A percentile compares a stretch with the other conserved stretches of the same genome.
These are phyloP conservation scores for Tenrec ecaudatus DNA, from an alignment of 2,113 vertebrate species.

Conservation along the genomic window DNA sequence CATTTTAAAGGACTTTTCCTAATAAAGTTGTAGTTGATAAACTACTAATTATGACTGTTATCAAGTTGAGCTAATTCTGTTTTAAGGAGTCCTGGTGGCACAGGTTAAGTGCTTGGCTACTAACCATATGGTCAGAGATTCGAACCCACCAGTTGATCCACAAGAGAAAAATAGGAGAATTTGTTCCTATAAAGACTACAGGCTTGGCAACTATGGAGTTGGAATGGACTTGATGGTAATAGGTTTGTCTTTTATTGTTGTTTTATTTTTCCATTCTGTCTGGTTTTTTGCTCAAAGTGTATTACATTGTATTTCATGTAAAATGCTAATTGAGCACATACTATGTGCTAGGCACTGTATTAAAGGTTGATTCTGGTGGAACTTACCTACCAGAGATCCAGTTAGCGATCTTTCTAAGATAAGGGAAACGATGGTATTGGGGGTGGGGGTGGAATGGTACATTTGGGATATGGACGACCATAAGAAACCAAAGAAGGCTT, in stretches of 20 bases:
- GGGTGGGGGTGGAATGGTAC: no score
- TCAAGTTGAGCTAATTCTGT: not conserved
- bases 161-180: not conserved
- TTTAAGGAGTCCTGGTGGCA: not conserved
- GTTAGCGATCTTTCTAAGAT: slow-evolving; percentile 20
- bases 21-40: slow-evolving; percentile 5
- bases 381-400: slow-evolving; percentile 2
- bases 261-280: not conserved
- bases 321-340: slow-evolving; percentile 38
- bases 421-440: slow-evolving; percentile 7
- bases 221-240: not conserved
- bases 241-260: not conserved
- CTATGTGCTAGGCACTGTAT: not conserved
- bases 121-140: not conserved
- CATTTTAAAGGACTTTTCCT: not conserved
- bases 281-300: slow-evolving; percentile 26
- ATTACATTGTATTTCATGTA: not conserved
- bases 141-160: not conserved
- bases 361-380: slow-evolving; percentile 18
- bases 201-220: not conserved
- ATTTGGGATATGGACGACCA: no score
- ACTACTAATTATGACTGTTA: not conserved
- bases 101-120: not conserved
- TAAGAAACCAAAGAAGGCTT: no score
- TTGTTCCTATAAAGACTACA: not conserved